Base-by-base conservation (phyloP, 2,888 invertebrate species). In the Harpalus rufipes region DNA sequence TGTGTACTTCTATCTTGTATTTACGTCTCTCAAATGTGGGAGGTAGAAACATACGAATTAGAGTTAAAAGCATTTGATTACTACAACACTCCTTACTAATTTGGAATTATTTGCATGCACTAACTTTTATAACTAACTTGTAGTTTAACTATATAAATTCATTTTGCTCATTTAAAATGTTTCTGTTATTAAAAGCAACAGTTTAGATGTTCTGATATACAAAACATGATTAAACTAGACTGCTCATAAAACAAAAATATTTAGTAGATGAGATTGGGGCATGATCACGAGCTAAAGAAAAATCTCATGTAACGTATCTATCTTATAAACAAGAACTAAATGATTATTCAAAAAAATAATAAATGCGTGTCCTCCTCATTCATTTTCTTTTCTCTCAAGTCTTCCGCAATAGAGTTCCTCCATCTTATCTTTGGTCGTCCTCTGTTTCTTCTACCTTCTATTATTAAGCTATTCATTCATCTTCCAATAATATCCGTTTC, bases 41-140 rank as follows among this genome's bases (percentile, higher is more conserved):
- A 32, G 39, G 16, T 14, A 14, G 58, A 7, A 58, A 59, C 59
- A 59, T 12, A 39, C 39, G 32, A 14, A n/a, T 39, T 68, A n/a
- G 14, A 68, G n/a, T 41, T 68, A 68, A 68, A 68, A 68, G 68
- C 68, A 39, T 68, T 14, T 32, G 39, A 41, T 68, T 25, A 32
- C 14, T 32, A 39, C 12, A 68, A 51, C 44, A 51, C 44, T 51
- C 44, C 10, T 51, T 51, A 51, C 58, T 78, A 78, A 78, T 56
- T 78, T 78, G 78, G 14, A 56, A 78, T 78, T 78, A 21, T 58
- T 78, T 58, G 25, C 14, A 78, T 21, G 78, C 51, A 76, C 59
- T 59, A 59, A 59, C 59, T 59, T 59, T 59, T 14, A 59, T 59
- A 16, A 16, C 16, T 16, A 59, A 59, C 16, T 59, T 4, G 3